Percentiles rank a stretch among this genome's conserved stretches.
Evolutionary conservation across 2,797 vertebrate species (phyloP).

Genomic region (Semotilus atromaculatus): DNA sequence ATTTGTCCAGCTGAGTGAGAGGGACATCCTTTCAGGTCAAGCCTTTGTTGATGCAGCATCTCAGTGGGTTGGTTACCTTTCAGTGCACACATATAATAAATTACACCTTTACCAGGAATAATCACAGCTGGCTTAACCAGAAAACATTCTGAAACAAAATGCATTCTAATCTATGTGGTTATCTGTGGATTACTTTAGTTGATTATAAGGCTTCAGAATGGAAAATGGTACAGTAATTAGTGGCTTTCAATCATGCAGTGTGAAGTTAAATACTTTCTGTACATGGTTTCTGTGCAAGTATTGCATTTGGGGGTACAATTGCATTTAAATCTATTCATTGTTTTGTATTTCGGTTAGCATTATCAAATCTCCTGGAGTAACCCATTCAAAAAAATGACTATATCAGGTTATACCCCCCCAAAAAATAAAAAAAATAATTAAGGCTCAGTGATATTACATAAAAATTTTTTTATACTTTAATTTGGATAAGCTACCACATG

Average conservation of each 20-base stretch:
- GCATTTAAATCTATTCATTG: not conserved
- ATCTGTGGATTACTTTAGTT: slow-evolving; percentile 49
- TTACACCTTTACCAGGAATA: slow-evolving; percentile 67
- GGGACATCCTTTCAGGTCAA: slow-evolving; percentile 63
- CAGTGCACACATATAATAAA: slow-evolving; percentile 52
- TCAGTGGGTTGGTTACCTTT: slow-evolving; percentile 47
- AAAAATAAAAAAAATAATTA: no score
- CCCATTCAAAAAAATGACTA: not conserved
- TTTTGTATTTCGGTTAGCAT: not conserved
- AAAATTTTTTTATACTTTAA: no score
- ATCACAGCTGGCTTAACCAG: slow-evolving; percentile 63
- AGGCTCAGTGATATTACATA: not conserved
- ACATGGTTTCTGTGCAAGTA: not conserved
- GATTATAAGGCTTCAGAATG: slow-evolving; percentile 28
- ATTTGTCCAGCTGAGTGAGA: slow-evolving; percentile 72
- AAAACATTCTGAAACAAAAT: slow-evolving; percentile 12
- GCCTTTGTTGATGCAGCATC: slow-evolving; percentile 51
- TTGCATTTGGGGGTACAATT: not conserved
- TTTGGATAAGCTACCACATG: not conserved
- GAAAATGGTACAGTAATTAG: slow-evolving; percentile 3
- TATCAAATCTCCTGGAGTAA: not conserved
- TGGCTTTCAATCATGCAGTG: not conserved
- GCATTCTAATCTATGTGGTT: slow-evolving; percentile 21
- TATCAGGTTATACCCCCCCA: not conserved
- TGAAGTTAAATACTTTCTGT: not conserved